phyloP scores from a whole-genome alignment of 2,888 invertebrate genomes.

The Parapristionchus giblindavisi region DNA sequence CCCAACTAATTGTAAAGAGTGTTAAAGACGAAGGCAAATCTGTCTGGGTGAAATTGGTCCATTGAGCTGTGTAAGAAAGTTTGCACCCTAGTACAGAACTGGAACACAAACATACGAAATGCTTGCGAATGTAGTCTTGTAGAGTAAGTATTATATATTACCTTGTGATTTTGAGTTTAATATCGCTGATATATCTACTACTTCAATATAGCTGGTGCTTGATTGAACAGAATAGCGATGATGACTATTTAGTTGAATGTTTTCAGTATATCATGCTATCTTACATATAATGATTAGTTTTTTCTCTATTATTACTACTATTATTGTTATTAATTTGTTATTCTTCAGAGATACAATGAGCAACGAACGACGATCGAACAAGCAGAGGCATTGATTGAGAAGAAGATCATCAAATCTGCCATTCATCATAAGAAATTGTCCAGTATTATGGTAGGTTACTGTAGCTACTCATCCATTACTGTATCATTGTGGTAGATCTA shows the following conservation, averaged over 20 bases:
- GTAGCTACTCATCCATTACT: neutral
- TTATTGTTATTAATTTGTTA: too few species aligned
- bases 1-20: neutral
- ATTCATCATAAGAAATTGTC: neutral
- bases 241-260: too few species aligned
- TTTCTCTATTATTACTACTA: too few species aligned
- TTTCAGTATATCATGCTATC: too few species aligned
- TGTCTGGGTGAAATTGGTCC: neutral
- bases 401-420: constrained; percentile 4
- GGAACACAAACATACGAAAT: neutral
- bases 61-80: neutral
- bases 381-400: constrained; percentile 13
- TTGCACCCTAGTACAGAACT: neutral
- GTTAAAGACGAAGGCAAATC: neutral
- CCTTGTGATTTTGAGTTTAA: too few species aligned
- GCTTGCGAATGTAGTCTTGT: neutral
- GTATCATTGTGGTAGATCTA: too few species aligned
- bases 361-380: constrained; percentile 16
- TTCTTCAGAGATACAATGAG: constrained; percentile 11
- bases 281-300: too few species aligned
- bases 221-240: too few species aligned
- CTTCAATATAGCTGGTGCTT: too few species aligned
- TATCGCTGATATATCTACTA: too few species aligned
- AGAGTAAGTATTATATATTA: neutral
- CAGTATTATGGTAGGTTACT: constrained; percentile 21